These are phyloP conservation scores for Meriones psammophilus DNA, from an alignment of 2,797 vertebrate species.

Conservation along the genomic window DNA sequence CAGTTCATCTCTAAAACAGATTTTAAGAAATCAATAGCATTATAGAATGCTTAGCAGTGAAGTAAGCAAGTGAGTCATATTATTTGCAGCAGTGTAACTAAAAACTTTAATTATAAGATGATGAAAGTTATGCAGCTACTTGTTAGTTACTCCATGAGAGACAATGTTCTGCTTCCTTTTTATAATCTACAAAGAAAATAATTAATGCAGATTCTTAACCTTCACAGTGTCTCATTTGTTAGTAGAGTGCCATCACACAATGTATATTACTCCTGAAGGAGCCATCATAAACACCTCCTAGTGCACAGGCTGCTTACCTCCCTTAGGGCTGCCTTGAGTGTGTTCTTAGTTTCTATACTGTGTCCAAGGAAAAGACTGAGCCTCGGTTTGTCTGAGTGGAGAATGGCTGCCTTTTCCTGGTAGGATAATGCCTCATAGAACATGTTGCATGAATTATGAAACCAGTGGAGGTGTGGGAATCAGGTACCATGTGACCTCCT, in stretches of 20 bases:
- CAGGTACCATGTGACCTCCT: background rate
- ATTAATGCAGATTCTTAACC: background rate
- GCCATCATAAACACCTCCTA: background rate
- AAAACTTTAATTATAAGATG: slow-evolving; percentile 35
- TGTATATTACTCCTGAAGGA: background rate
- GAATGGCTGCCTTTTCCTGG: background rate
- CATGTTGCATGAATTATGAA: background rate
- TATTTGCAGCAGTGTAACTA: background rate
- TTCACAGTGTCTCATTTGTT: background rate
- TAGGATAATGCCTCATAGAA: background rate
- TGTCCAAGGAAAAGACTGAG: background rate
- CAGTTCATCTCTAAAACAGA: background rate
- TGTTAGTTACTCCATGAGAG: background rate
- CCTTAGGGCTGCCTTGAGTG: background rate
- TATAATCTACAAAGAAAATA: background rate
- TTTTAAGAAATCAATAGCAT: background rate
- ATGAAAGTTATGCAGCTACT: background rate
- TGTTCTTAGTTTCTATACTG: background rate
- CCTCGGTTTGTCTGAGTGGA: background rate
- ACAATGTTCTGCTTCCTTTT: background rate
- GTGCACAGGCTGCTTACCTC: background rate
- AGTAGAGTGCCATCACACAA: background rate
- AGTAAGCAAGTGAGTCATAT: background rate
- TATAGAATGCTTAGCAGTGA: background rate
- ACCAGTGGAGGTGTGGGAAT: background rate